phyloP scores from a whole-genome alignment of 2,797 vertebrate species.

The Podarcis siculus region DNA sequence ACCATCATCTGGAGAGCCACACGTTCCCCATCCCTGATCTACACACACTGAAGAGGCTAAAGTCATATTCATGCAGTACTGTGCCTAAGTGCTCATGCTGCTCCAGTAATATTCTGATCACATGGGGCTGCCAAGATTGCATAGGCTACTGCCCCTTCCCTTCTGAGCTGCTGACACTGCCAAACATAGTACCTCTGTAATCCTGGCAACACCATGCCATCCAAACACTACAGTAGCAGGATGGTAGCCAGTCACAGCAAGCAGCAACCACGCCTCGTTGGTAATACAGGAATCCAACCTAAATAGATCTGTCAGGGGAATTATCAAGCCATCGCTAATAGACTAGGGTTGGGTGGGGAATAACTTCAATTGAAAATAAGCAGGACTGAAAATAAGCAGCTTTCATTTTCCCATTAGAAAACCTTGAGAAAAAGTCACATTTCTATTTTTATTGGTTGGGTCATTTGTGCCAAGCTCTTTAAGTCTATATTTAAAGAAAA shows the following conservation, averaged over 20 bases:
- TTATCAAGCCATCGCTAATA: background rate
- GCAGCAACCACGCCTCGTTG: background rate
- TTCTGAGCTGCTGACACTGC: background rate
- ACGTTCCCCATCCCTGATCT: background rate
- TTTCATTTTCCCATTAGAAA: background rate
- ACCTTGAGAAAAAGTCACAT: background rate
- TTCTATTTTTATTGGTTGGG: background rate
- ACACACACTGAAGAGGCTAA: conserved; percentile 12
- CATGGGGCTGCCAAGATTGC: no score
- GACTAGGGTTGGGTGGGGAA: background rate
- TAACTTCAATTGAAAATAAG: background rate
- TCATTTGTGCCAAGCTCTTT: background rate
- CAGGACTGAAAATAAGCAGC: background rate
- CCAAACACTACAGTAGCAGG: background rate
- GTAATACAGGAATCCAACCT: background rate
- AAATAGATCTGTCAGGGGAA: background rate
- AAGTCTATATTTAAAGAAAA: conserved; percentile 27
- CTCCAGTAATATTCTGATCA: background rate
- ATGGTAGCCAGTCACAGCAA: background rate
- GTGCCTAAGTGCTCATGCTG: background rate
- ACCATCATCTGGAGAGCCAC: no score
- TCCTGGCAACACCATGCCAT: background rate
- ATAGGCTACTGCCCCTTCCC: background rate
- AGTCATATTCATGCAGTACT: background rate
- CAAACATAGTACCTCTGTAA: background rate